Evolutionary conservation across 2,888 invertebrate species (phyloP).

Genomic region (Acronicta alni): DNA sequence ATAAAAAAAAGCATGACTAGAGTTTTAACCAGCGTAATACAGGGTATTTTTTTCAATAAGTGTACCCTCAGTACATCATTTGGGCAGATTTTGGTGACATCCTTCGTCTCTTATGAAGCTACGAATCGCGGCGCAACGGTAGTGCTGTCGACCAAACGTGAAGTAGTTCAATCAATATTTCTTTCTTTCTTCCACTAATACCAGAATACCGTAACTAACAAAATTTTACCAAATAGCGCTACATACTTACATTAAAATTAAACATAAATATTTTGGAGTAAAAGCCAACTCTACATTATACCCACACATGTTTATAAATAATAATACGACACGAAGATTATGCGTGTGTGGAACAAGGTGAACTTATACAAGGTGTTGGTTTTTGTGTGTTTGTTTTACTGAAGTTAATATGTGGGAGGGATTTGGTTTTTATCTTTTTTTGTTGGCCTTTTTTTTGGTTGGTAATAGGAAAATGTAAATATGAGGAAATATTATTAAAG

Average conservation of each 20-base stretch:
- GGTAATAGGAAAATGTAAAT: background rate
- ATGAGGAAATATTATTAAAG: background rate
- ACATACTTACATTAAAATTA: constrained; percentile 4
- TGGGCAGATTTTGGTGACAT: too few relatives aligned
- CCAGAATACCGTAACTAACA: too few relatives aligned
- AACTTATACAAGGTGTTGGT: constrained; percentile 66
- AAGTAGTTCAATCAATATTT: too few relatives aligned
- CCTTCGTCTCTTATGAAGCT: too few relatives aligned
- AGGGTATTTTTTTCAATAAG: too few relatives aligned
- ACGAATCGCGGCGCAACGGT: too few relatives aligned
- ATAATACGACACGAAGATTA: constrained; percentile 46
- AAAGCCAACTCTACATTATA: constrained; percentile 35
- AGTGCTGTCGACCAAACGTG: too few relatives aligned
- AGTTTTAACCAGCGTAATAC: too few relatives aligned
- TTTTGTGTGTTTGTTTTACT: constrained; percentile 19
- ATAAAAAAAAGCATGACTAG: too few relatives aligned
- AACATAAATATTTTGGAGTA: constrained; percentile 39
- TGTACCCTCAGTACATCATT: too few relatives aligned
- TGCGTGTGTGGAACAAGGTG: constrained; percentile 75
- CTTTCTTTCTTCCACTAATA: too few relatives aligned
- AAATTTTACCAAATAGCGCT: background rate
- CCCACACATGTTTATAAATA: constrained; percentile 15
- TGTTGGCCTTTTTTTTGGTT: background rate
- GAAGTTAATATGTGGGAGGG: background rate
- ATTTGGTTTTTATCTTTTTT: background rate